Evolutionary conservation across 2,797 vertebrate genomes (phyloP), one percentile per base, ranked within the genome.

Genomic region (Eremophila alpestris): DNA sequence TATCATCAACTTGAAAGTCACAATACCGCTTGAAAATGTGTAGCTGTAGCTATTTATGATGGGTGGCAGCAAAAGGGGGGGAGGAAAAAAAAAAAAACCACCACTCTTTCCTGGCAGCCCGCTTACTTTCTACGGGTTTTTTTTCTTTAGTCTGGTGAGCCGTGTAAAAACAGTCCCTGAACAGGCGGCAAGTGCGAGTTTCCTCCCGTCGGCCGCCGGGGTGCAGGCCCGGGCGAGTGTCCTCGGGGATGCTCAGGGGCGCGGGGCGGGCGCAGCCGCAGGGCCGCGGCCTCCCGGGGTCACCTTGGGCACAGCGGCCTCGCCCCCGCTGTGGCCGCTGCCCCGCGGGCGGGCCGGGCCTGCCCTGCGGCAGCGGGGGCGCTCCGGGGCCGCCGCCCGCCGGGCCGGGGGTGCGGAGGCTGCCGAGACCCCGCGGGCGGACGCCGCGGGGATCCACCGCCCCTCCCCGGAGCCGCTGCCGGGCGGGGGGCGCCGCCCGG

Each of bases 31-130:
- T 56, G 77, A 75, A 95, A 94, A 94, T 11, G 85, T 43, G 63
- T 81, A 78, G 83, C 89, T 63, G 90, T 46, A 90, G 93, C 95
- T 97, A 96, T 97, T 96, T 95, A 79, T 90, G 93, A 82, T 26
- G 94, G 84, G 81, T 46, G 78, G 88, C 95, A 95, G 93, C 77
- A 43, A 94, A 67, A 78, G 26, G 62, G 54, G 76, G 43, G 71
- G 34, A 23, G 45, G 45, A 21, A 73, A 62, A 55, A 55, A 81
- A 85, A 52, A 34, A 59, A 43, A 43, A 43, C 41, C 16, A 6
- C 27, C 38, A 26, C 45, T 40, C 29, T 48, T 68, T 75, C 65
- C 91, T 77, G 82, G 87, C 94, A 94, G 73, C 85, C 60, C 48
- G 19, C 60, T 87, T 36, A 24, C 74, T 84, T 70, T 76, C 43